Conservation (phyloP, 2,113 vertebrate species). For the Girardinichthys multiradiatus region DNA sequence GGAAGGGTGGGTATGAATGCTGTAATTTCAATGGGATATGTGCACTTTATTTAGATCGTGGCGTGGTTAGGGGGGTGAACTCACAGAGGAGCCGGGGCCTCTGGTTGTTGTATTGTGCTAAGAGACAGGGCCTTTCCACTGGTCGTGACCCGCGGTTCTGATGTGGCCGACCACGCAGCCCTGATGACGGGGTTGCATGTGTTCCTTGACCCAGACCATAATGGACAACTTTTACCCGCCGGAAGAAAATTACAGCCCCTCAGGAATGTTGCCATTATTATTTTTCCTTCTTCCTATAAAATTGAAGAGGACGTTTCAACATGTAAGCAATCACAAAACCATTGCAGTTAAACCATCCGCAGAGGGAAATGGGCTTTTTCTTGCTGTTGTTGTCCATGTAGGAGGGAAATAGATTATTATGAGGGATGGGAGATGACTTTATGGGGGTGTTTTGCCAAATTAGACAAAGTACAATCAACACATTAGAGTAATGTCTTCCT, state of each 20-base stretch:
- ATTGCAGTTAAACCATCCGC: constrained; percentile 42
- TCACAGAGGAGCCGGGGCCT: constrained; percentile 65
- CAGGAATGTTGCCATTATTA: constrained; percentile 85
- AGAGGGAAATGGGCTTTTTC: constrained; percentile 56
- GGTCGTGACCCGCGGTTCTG: constrained; percentile 75
- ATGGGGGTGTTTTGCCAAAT: constrained; percentile 56
- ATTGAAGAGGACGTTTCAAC: constrained; percentile 70
- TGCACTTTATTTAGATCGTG: constrained; percentile 79
- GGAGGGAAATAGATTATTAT: constrained; percentile 66
- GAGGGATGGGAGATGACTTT: constrained; percentile 50
- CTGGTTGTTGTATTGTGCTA: constrained; percentile 68
- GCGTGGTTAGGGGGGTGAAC: constrained; percentile 78
- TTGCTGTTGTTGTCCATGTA: constrained; percentile 53
- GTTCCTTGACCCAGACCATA: constrained; percentile 86
- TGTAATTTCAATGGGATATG: constrained; percentile 82
- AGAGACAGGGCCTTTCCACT: constrained; percentile 80
- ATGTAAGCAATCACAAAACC: constrained; percentile 69
- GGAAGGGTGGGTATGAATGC: constrained; percentile 76
- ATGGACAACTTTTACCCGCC: constrained; percentile 83
- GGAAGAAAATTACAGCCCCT: constrained; percentile 85
- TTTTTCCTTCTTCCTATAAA: constrained; percentile 82
- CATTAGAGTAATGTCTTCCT: constrained; percentile 69
- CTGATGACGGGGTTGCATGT: constrained; percentile 83
- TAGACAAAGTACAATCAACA: constrained; percentile 61
- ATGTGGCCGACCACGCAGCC: constrained; percentile 78